A percentile compares a stretch with the other conserved stretches of the same genome.
phyloP scores from a whole-genome alignment of 2,888 invertebrate species.

The Cheilosia impressa region DNA sequence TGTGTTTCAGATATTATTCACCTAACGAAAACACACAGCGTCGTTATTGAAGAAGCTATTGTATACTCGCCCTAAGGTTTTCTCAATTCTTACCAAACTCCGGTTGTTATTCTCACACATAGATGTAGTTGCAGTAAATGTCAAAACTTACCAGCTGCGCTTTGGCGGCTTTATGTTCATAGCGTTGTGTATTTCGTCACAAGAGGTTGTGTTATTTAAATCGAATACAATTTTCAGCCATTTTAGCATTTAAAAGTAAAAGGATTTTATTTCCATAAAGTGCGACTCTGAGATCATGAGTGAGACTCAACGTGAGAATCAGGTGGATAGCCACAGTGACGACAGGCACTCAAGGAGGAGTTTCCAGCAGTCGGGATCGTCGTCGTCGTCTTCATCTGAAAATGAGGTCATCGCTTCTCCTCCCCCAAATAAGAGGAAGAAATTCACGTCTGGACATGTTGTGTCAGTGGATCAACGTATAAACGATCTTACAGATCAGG shows the following conservation, averaged over 20 bases:
- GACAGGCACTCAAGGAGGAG: background rate
- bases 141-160: background rate
- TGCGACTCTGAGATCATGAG: background rate
- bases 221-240: background rate
- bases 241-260: background rate
- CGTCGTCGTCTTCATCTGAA: background rate
- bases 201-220: background rate
- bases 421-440: conserved; percentile 13
- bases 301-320: background rate
- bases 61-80: background rate
- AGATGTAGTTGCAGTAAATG: background rate
- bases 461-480: background rate
- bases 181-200: conserved; percentile 2
- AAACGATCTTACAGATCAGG: background rate
- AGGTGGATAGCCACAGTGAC: background rate
- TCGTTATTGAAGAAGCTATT: background rate
- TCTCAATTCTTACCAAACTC: background rate
- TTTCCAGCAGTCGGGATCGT: background rate
- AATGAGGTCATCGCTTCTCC: background rate
- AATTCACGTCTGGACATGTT: conserved; percentile 8
- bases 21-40: background rate
- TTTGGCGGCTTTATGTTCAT: background rate
- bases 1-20: conserved; percentile 7
- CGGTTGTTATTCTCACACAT: background rate
- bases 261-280: background rate